These are phyloP conservation scores for Phaedon cochleariae DNA, from an alignment of 2,888 invertebrate species.

Conservation along the genomic window DNA sequence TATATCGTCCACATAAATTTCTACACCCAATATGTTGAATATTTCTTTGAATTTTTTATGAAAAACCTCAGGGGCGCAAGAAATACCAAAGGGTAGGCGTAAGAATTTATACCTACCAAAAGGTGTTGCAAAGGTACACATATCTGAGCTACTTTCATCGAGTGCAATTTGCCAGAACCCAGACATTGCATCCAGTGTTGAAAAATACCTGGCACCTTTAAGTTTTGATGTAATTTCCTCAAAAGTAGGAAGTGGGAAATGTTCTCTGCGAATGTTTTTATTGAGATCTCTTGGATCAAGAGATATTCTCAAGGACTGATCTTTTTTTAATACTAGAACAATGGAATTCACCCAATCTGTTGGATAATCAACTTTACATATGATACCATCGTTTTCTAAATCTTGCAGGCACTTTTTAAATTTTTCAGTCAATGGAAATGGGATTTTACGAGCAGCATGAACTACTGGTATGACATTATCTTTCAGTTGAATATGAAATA, in stretches of 20 bases:
- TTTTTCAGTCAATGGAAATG: slow-evolving; percentile 21
- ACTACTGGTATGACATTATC: slow-evolving; percentile 25
- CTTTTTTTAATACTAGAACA: slow-evolving; percentile 37
- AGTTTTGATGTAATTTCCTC: slow-evolving; percentile 33
- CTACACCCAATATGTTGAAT: slow-evolving; percentile 39
- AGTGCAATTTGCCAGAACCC: slow-evolving; percentile 32
- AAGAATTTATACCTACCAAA: slow-evolving; percentile 31
- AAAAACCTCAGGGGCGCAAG: slow-evolving; percentile 16
- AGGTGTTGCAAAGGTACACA: slow-evolving; percentile 32
- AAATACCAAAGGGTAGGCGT: slow-evolving; percentile 32
- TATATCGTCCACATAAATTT: slow-evolving; percentile 48
- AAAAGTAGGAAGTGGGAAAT: slow-evolving; percentile 36
- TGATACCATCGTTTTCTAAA: slow-evolving; percentile 29
- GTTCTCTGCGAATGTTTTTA: slow-evolving; percentile 30
- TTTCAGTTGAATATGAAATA: slow-evolving; percentile 26
- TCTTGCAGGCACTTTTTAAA: slow-evolving; percentile 32
- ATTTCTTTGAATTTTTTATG: slow-evolving; percentile 23
- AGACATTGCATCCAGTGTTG: not conserved
- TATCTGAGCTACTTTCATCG: slow-evolving; percentile 21
- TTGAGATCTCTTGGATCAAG: slow-evolving; percentile 41
- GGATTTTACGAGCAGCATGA: slow-evolving; percentile 30
- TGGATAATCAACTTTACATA: slow-evolving; percentile 29
- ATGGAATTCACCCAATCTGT: slow-evolving; percentile 40
- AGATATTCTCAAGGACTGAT: slow-evolving; percentile 37
- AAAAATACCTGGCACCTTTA: slow-evolving; percentile 10